A percentile compares a stretch with the other conserved stretches of the same genome.
These are phyloP conservation scores for Dryadula phaetusa DNA, from an alignment of 2,888 invertebrate species.

Conservation along the genomic window DNA sequence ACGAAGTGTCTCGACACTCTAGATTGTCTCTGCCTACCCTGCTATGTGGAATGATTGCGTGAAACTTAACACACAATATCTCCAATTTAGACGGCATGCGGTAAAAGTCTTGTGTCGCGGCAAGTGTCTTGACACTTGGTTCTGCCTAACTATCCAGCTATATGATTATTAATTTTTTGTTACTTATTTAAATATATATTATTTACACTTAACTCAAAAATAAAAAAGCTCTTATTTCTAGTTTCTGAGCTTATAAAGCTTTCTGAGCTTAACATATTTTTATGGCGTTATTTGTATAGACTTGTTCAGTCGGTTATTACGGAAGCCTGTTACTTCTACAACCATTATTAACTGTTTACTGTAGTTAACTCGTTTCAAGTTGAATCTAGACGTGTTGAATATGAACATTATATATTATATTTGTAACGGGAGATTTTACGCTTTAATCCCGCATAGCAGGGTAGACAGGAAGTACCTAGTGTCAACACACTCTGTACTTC, in stretches of 20 bases:
- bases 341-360: slow-evolving; percentile 15
- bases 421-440: neutral
- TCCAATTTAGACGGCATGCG: too few species aligned
- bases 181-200: neutral
- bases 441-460: too few species aligned
- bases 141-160: too few species aligned
- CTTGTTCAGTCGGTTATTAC: slow-evolving; percentile 23
- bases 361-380: slow-evolving; percentile 1
- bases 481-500: too few species aligned
- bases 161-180: too few species aligned
- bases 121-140: too few species aligned
- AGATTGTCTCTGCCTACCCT: too few species aligned
- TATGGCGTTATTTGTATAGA: slow-evolving; percentile 11
- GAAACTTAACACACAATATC: too few species aligned
- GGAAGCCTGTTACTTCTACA: slow-evolving; percentile 22
- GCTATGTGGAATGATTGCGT: too few species aligned
- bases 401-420: neutral
- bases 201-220: neutral
- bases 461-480: too few species aligned
- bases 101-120: too few species aligned
- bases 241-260: slow-evolving; percentile 3
- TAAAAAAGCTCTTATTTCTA: neutral
- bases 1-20: too few species aligned
- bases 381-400: neutral
- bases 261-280: slow-evolving; percentile 2